These are phyloP conservation scores for fruit fly (Drosophila melanogaster) DNA, from an alignment of 1,140 invertebrate genomes.

Conservation along the genomic window Release_6_plus_ISO1_MT NT_033777.3:21087001-21087500, in stretches of 20 bases:
- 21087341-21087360: not conserved
- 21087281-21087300: no score
- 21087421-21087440: slow-evolving; percentile 42
- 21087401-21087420: not conserved
- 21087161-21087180: slow-evolving; percentile 82
- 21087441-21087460: slow-evolving; percentile 52
- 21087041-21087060: slow-evolving; percentile 86
- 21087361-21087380: not conserved
- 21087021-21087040: slow-evolving; percentile 93
- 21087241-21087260: not conserved
- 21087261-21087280: no score
- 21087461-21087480: slow-evolving; percentile 10
- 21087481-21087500: slow-evolving; percentile 53
- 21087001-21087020: slow-evolving; percentile 88
- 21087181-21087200: not conserved
- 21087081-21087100: slow-evolving; percentile 79
- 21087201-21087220: no score
- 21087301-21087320: no score
- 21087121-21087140: slow-evolving; percentile 88
- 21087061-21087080: slow-evolving; percentile 84
- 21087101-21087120: slow-evolving; percentile 84
- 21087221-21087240: not conserved
- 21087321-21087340: not conserved
- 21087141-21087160: slow-evolving; percentile 88
- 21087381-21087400: not conserved